Base-by-base conservation (phyloP, 2,113 vertebrate genomes). In the Leuciscus idus region DNA sequence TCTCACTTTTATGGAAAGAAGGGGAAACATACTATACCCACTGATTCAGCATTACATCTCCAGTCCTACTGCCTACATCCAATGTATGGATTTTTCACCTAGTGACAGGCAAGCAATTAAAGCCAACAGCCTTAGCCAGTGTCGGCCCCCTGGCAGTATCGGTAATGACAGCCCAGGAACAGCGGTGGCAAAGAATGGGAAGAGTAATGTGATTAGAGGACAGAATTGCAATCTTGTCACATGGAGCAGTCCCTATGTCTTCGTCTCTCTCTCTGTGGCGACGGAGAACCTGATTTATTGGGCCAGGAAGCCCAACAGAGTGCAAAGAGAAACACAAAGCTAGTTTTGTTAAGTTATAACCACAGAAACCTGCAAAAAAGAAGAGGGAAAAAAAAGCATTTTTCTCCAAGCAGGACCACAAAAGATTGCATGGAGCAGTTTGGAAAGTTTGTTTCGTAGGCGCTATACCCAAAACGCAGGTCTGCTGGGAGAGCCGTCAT, bases 21-120 rank as follows among this genome's bases (percentile, higher is more conserved):
- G 50, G 17, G 28, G 30, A 57, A 73, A 43, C 21, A 43, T 26
- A 39, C 57, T 43, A 36, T 10, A 61, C 64, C 76, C 76, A 62
- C 68, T 85, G 86, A 87, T 87, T 64, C 64, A 73, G 82, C 28
- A 75, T 84, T 84, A 84, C 52, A 75, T 81, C 66, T 30, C 28
- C 76, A 81, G 68, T 70, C 83, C 76, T 9, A 46, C 43, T 62
- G 64, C 62, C 36, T 39, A 36, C 73, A 55, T 70, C 78, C 87
- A 76, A 33, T 9, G 84, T 33, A 59, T 50, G 74, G 68, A 82
- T 81, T 74, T 81, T 85, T 88, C 46, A 85, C 77, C 68, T 57
- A 28, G 39, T 85, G 87, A 88, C 87, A 88, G 78, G 78, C 46
- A 43, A 76, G 87, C 87, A 88, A 88, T 88, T 88, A 88, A 85